Evolutionary conservation across 2,797 vertebrate species (phyloP).

Genomic region (Pelobates cultripes): DNA sequence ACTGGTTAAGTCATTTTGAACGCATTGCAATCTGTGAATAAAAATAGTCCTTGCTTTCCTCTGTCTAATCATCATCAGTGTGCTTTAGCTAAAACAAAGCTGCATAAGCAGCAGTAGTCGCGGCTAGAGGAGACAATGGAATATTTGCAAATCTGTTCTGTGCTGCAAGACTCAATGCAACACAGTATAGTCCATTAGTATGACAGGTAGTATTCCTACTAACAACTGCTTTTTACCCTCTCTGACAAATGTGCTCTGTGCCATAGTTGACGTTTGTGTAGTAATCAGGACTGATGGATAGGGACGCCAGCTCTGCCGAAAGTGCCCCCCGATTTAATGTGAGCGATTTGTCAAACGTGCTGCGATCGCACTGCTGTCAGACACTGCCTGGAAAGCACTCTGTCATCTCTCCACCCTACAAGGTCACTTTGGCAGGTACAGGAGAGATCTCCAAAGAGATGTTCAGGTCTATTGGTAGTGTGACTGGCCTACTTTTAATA

Average conservation of each 20-base stretch:
- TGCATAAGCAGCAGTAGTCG: background rate
- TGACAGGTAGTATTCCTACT: slow-evolving; percentile 77
- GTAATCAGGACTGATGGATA: slow-evolving; percentile 89
- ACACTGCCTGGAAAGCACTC: slow-evolving; percentile 69
- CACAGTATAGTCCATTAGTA: slow-evolving; percentile 71
- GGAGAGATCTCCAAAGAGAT: slow-evolving; percentile 66
- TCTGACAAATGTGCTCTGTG: slow-evolving; percentile 79
- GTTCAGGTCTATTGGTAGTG: slow-evolving; percentile 62
- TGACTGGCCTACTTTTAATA: slow-evolving; percentile 63
- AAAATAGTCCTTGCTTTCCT: background rate
- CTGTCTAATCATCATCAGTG: slow-evolving; percentile 42
- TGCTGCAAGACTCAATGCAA: slow-evolving; percentile 60
- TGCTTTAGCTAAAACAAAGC: slow-evolving; percentile 37
- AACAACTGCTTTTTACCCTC: slow-evolving; percentile 82
- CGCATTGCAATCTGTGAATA: slow-evolving; percentile 19
- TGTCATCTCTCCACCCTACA: slow-evolving; percentile 79
- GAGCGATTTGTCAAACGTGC: slow-evolving; percentile 78
- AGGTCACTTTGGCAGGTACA: slow-evolving; percentile 81
- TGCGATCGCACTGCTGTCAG: slow-evolving; percentile 76
- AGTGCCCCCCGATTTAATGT: slow-evolving; percentile 80
- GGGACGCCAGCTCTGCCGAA: slow-evolving; percentile 76
- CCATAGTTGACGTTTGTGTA: slow-evolving; percentile 77
- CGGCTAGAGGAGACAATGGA: slow-evolving; percentile 55
- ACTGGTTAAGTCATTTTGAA: slow-evolving; percentile 28
- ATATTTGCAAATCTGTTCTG: slow-evolving; percentile 61